A percentile compares a stretch with the other conserved stretches of the same genome.
Conservation (phyloP, 2,113 vertebrate species). For the Anguilla rostrata region DNA sequence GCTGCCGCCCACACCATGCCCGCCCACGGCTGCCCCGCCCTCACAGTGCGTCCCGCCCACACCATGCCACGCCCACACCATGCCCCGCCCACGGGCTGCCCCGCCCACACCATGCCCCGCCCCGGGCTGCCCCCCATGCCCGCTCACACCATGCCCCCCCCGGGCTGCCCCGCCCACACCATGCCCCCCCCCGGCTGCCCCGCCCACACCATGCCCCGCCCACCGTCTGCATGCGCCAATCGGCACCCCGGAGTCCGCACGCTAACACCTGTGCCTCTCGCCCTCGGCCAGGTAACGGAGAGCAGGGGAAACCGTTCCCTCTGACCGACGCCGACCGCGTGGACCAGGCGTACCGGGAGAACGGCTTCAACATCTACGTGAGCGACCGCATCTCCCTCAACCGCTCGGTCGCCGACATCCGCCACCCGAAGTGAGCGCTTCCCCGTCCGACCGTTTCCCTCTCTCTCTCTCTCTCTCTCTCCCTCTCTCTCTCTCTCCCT, state of each 20-base stretch:
- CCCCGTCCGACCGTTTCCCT: not conserved
- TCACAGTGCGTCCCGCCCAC: too few relatives aligned
- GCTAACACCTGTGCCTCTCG: slow-evolving; percentile 28
- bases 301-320: slow-evolving; percentile 88
- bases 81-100: not conserved
- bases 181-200: too few relatives aligned
- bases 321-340: slow-evolving; percentile 84
- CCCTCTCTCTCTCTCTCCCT: too few relatives aligned
- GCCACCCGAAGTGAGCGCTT: slow-evolving; percentile 87
- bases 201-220: too few relatives aligned
- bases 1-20: too few relatives aligned
- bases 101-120: too few relatives aligned
- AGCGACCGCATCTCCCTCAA: slow-evolving; percentile 95
- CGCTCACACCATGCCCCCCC: too few relatives aligned
- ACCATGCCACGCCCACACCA: slow-evolving; percentile 33
- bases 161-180: too few relatives aligned
- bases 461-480: not conserved
- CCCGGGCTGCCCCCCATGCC: too few relatives aligned
- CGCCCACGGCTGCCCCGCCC: too few relatives aligned
- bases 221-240: not conserved
- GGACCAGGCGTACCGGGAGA: slow-evolving; percentile 95
- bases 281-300: slow-evolving; percentile 80
- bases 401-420: slow-evolving; percentile 93
- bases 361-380: slow-evolving; percentile 98
- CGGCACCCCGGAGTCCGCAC: slow-evolving; percentile 14